Base-by-base conservation (phyloP, 2,797 vertebrate genomes). In the Spondyliosoma cantharus region DNA sequence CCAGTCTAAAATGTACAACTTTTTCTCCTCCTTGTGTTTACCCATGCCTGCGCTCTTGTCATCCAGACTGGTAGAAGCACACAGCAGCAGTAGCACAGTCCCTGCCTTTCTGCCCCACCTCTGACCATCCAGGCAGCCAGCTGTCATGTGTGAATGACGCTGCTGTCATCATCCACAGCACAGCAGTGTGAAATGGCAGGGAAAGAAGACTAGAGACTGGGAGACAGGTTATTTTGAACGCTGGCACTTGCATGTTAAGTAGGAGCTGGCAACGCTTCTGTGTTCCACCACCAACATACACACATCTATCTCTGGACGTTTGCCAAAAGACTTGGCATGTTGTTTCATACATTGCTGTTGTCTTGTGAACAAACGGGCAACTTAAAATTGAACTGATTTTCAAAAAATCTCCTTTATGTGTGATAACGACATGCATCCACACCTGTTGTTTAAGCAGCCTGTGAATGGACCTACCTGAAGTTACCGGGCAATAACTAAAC, bases 131-230 rank as follows among this genome's bases (percentile, higher is more conserved):
- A 65, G 59, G 83, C 87, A 81, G 74, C 74, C 91, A 86, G 86
- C 88, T 93, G 92, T 90, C 86, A 79, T 77, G 89, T 93, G 92
- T 91, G 89, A 93, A 92, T 92, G 93, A 93, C 76, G 84, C 83
- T 71, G 80, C 82, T 84, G 87, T 90, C 90, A 82, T 83, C 84
- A 63, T 83, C 79, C 64, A 63, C 78, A 83, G 76, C 88, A 89
- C 81, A 43, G 64, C 69, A 57, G 82, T 92, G 91, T 91, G 87
- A 92, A 92, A 91, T 91, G 84, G 81, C 71, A 83, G 76, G 37
- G 65, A 88, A 69, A 15, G 32, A 27, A 71, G 74, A 54, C 74
- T 20, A 48, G 42, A 78, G 84, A 72, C 71, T 17, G 57, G 62
- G 78, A 67, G 68, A 22, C 27, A 25, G 57, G 54, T 67, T 91